Conservation (phyloP, 2,797 vertebrate species). For the Tiaroga cobitis region DNA sequence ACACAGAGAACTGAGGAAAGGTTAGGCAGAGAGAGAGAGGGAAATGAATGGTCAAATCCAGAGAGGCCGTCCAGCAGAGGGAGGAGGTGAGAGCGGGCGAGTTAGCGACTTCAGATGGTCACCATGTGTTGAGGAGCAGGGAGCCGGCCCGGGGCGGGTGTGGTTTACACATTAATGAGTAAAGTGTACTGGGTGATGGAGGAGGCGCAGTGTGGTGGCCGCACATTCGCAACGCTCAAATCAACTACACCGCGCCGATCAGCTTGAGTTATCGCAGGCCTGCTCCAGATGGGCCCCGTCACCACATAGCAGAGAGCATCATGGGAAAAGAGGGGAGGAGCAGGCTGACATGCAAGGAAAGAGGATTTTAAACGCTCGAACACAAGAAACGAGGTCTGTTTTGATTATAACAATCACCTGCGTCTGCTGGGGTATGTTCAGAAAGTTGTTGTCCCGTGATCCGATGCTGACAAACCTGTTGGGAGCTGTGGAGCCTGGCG, state of each 20-base stretch:
- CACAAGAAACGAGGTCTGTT: not conserved
- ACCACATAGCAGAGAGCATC: conserved; percentile 47
- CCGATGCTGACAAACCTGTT: conserved; percentile 91
- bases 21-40: conserved; percentile 3
- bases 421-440: conserved; percentile 87
- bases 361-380: not conserved
- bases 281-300: conserved; percentile 53
- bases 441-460: conserved; percentile 90
- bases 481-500: conserved; percentile 86
- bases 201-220: conserved; percentile 63
- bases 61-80: conserved; percentile 19
- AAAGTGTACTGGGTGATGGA: conserved; percentile 78
- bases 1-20: not conserved
- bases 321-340: conserved; percentile 30
- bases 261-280: conserved; percentile 40
- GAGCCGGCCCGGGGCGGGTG: conserved; percentile 74
- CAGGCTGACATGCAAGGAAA: not conserved
- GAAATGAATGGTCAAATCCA: conserved; percentile 23
- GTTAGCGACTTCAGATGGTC: conserved; percentile 75
- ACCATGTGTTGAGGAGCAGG: conserved; percentile 77
- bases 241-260: conserved; percentile 54
- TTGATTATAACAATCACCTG: conserved; percentile 71
- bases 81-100: conserved; percentile 56
- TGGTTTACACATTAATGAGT: conserved; percentile 80
- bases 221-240: conserved; percentile 53